These are phyloP conservation scores for Neostethus bicornis DNA, from an alignment of 2,797 vertebrate genomes.

Conservation along the genomic window DNA sequence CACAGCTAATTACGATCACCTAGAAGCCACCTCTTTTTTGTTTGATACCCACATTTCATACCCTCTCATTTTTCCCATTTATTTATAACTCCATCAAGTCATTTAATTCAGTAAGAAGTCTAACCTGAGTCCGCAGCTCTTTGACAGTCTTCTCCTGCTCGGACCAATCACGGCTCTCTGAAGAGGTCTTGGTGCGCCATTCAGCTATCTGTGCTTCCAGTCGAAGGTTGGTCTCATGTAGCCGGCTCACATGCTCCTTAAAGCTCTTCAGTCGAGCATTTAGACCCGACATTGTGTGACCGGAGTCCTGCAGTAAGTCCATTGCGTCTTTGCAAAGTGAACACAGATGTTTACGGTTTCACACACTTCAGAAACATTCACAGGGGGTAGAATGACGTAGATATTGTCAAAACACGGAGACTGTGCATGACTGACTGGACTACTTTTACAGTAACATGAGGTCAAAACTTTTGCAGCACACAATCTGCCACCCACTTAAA, in stretches of 20 bases:
- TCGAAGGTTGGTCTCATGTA: conserved; percentile 71
- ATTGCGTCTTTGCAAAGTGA: conserved; percentile 39
- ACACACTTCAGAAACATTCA: conserved; percentile 15
- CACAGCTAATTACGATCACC: no score
- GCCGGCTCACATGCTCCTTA: conserved; percentile 72
- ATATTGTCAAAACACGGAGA: not conserved
- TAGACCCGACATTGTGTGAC: conserved; percentile 62
- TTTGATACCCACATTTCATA: no score
- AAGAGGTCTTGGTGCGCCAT: conserved; percentile 39
- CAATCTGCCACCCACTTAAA: conserved; percentile 33
- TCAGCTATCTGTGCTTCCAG: conserved; percentile 74
- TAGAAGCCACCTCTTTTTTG: no score
- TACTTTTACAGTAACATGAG: conserved; percentile 1
- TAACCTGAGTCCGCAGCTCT: conserved; percentile 77
- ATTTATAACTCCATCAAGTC: no score
- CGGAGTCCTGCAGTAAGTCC: conserved; percentile 63
- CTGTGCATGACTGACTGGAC: not conserved
- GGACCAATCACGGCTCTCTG: conserved; percentile 52
- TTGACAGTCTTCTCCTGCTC: conserved; percentile 66
- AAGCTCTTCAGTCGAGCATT: conserved; percentile 73
- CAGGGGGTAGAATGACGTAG: conserved; percentile 38
- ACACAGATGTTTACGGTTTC: conserved; percentile 20
- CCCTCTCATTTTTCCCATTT: no score
- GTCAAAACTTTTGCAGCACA: conserved; percentile 40
- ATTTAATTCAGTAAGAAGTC: not conserved